A percentile compares a stretch with the other conserved stretches of the same genome.
These are phyloP conservation scores for Martes martes DNA, from an alignment of 2,113 vertebrate genomes.

Conservation along the genomic window DNA sequence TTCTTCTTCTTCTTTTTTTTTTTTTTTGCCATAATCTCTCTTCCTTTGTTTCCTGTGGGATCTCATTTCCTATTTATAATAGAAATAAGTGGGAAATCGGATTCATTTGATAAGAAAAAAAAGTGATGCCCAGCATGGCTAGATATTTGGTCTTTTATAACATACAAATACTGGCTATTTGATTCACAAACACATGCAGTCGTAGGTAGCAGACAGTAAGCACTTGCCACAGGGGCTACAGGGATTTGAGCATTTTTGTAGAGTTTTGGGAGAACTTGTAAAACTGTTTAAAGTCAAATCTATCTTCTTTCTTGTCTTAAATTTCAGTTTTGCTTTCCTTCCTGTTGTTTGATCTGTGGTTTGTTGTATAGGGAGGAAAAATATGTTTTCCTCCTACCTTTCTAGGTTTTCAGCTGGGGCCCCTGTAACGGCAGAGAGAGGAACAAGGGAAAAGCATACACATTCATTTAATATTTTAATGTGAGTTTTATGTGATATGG, in stretches of 20 bases:
- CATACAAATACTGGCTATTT: not conserved
- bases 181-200: not conserved
- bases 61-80: not conserved
- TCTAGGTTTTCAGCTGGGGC: not conserved
- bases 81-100: not conserved
- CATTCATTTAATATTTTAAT: not conserved
- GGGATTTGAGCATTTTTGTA: not conserved
- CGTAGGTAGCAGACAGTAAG: not conserved
- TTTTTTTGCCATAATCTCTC: not conserved
- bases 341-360: conserved; percentile 45
- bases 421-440: not conserved
- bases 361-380: conserved; percentile 2
- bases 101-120: not conserved
- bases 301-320: conserved; percentile 13
- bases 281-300: conserved; percentile 5
- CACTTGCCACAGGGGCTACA: not conserved
- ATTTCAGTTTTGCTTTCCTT: conserved; percentile 55
- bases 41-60: not conserved
- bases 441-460: not conserved
- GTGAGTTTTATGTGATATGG: not conserved
- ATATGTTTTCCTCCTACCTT: not conserved
- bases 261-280: not conserved
- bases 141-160: not conserved
- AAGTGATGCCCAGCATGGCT: not conserved
- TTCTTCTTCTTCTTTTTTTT: too few relatives aligned